These are phyloP conservation scores for Apodemia mormo DNA, from an alignment of 2,888 invertebrate species.

Conservation along the genomic window DNA sequence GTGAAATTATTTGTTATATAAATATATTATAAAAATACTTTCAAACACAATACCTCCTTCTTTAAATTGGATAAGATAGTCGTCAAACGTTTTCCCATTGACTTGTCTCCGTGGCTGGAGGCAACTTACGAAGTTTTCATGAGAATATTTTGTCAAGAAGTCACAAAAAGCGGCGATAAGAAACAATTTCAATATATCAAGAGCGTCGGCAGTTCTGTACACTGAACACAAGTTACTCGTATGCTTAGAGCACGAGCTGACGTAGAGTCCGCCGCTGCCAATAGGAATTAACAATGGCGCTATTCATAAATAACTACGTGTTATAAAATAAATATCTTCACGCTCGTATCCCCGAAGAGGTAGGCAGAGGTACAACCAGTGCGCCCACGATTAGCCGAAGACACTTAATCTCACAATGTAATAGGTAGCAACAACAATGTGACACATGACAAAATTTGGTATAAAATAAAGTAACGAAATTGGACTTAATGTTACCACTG, in stretches of 20 bases:
- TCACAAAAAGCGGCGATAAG: constrained; percentile 22
- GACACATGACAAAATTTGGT: too few relatives aligned
- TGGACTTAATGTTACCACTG: too few relatives aligned
- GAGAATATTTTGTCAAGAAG: constrained; percentile 24
- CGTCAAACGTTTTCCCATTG: constrained; percentile 1
- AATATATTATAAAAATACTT: not conserved
- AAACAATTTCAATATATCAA: constrained; percentile 16
- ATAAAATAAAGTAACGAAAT: too few relatives aligned
- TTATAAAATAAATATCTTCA: too few relatives aligned
- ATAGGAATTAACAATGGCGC: too few relatives aligned
- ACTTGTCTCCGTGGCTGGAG: not conserved
- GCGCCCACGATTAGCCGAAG: too few relatives aligned
- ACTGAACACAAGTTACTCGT: constrained; percentile 1
- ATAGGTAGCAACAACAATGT: too few relatives aligned
- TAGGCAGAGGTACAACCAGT: too few relatives aligned
- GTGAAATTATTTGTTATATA: too few relatives aligned
- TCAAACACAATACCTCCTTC: not conserved
- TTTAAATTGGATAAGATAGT: not conserved
- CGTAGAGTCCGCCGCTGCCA: not conserved
- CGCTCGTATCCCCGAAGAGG: too few relatives aligned
- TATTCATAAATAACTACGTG: too few relatives aligned
- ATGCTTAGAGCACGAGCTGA: not conserved
- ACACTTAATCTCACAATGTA: too few relatives aligned
- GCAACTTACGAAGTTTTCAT: constrained; percentile 23
- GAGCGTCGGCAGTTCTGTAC: not conserved